Evolutionary conservation across 2,888 invertebrate species (phyloP).

Genomic region (Dicyrtomina minuta): DNA sequence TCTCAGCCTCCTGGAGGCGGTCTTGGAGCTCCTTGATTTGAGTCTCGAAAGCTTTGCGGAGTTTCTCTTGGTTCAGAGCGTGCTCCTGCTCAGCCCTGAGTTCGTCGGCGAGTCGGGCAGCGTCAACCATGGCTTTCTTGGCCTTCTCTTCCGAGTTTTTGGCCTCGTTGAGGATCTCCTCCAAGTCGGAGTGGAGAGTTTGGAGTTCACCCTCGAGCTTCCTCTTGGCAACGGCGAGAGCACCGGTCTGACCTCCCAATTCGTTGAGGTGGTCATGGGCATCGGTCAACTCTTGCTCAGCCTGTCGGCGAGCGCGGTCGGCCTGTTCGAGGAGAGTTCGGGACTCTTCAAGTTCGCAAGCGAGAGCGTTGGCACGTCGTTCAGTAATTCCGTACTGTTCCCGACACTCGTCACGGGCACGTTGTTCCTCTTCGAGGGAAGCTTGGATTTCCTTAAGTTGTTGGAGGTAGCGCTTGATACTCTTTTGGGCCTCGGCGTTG

Average conservation of each 20-base stretch:
- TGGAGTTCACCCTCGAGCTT: constrained; percentile 98
- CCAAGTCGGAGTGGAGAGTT: constrained; percentile 97
- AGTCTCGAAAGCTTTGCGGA: constrained; percentile 94
- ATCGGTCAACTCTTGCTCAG: constrained; percentile 96
- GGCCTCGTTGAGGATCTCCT: constrained; percentile 97
- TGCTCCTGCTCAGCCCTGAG: constrained; percentile 99
- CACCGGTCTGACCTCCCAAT: constrained; percentile 88
- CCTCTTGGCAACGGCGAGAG: constrained; percentile 96
- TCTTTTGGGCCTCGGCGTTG: constrained; percentile 98
- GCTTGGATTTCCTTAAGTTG: constrained; percentile 98
- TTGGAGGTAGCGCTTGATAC: constrained; percentile 97
- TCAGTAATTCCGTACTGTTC: constrained; percentile 97
- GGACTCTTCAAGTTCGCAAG: constrained; percentile 97
- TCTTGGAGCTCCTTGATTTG: constrained; percentile 98
- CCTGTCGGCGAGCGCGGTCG: constrained; percentile 96
- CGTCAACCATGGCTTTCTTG: constrained; percentile 98
- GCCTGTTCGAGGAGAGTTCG: constrained; percentile 96
- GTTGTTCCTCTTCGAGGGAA: constrained; percentile 97
- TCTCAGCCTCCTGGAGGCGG: constrained; percentile 94
- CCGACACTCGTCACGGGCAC: constrained; percentile 94
- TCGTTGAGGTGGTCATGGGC: constrained; percentile 98
- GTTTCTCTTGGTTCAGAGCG: constrained; percentile 96
- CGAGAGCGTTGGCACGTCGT: constrained; percentile 93
- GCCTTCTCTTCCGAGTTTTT: constrained; percentile 99
- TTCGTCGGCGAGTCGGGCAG: constrained; percentile 96